These are phyloP conservation scores for Plebejus anna DNA, from an alignment of 2,888 invertebrate species.

Conservation along the genomic window DNA sequence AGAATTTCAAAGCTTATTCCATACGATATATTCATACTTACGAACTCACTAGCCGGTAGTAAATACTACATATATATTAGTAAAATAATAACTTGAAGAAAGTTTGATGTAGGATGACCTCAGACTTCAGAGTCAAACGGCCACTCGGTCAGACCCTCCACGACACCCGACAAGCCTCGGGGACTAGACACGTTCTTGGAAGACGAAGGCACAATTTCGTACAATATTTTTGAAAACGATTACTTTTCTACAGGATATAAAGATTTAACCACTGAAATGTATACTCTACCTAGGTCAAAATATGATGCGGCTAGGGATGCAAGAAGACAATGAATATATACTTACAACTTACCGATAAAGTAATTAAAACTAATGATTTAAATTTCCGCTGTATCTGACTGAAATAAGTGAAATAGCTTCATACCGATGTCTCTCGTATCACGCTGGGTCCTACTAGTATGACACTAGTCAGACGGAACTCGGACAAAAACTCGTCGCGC, in stretches of 20 bases:
- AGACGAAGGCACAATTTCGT: too few relatives aligned
- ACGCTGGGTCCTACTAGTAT: not conserved
- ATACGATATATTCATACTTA: not conserved
- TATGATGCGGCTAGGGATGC: too few relatives aligned
- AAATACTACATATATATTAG: too few relatives aligned
- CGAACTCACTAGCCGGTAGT: not conserved
- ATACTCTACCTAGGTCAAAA: too few relatives aligned
- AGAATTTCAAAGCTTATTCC: not conserved
- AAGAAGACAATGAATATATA: too few relatives aligned
- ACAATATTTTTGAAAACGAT: too few relatives aligned
- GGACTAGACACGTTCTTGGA: not conserved
- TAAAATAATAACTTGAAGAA: not conserved
- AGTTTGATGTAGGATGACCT: not conserved
- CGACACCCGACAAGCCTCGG: not conserved
- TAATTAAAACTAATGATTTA: too few relatives aligned
- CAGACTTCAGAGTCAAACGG: not conserved
- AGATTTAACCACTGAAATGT: too few relatives aligned
- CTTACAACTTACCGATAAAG: too few relatives aligned
- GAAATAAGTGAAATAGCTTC: not conserved
- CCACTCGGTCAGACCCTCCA: too few relatives aligned
- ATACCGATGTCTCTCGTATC: not conserved
- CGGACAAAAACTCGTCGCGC: conserved; percentile 1
- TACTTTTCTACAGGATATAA: too few relatives aligned
- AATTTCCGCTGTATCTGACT: not conserved
- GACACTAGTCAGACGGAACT: not conserved